Conservation (phyloP, 2,888 invertebrate genomes). For the Macrophya annulata region DNA sequence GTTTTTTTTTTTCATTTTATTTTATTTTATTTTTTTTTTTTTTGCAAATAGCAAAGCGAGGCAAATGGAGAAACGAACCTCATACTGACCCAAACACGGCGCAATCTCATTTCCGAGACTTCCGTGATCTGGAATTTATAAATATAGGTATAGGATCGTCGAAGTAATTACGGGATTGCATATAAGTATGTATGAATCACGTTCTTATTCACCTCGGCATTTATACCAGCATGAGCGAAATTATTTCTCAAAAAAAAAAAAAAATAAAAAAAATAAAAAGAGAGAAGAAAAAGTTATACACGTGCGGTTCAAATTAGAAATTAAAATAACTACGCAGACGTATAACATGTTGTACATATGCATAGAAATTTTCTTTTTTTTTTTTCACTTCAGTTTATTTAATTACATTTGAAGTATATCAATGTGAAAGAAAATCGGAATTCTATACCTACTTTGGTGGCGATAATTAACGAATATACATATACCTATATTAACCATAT, state of each 20-base stretch:
- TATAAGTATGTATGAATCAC: neutral
- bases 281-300: neutral
- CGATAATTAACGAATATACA: neutral
- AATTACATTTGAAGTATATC: conserved; percentile 5
- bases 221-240: neutral
- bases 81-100: neutral
- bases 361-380: neutral
- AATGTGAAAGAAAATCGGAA: neutral
- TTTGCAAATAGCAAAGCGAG: neutral
- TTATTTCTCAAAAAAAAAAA: conserved; percentile 13
- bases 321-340: neutral
- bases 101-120: conserved; percentile 25
- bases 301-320: neutral
- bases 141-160: neutral
- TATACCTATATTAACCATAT: neutral
- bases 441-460: neutral
- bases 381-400: neutral
- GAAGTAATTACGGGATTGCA: conserved; percentile 25
- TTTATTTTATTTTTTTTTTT: too few relatives aligned
- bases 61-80: neutral
- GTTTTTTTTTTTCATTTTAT: too few relatives aligned
- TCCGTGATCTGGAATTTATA: conserved; percentile 43
- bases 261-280: neutral
- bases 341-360: neutral
- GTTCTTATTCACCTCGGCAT: neutral